These are phyloP conservation scores for Pachycephus smyrnensis DNA, from an alignment of 2,888 invertebrate species.

Conservation along the genomic window DNA sequence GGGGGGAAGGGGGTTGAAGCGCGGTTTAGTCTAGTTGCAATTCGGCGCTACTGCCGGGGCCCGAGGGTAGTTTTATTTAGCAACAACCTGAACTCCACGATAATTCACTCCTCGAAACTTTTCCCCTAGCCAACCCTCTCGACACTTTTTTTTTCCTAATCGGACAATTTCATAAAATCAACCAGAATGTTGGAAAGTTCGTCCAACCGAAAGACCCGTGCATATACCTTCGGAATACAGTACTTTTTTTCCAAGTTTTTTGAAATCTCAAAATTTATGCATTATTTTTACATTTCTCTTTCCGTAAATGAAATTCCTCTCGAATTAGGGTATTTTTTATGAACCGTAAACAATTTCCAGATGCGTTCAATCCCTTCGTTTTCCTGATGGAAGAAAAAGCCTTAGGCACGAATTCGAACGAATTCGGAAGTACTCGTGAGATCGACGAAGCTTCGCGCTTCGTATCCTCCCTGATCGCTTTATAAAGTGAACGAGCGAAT, in stretches of 20 bases:
- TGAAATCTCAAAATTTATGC: background rate
- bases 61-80: conserved; percentile 14
- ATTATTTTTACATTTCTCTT: background rate
- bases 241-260: conserved; percentile 19
- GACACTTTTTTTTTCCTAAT: conserved; percentile 15
- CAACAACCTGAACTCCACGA: background rate
- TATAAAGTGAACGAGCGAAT: background rate
- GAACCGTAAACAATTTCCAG: background rate
- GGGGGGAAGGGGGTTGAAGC: conserved; percentile 25
- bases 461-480: background rate
- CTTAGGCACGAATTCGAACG: background rate
- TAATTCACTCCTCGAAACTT: conserved; percentile 1
- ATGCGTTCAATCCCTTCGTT: background rate
- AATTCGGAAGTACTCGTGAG: background rate
- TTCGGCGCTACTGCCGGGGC: conserved; percentile 36
- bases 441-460: background rate
- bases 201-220: conserved; percentile 3
- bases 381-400: background rate
- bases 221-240: conserved; percentile 24
- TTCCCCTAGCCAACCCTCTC: background rate
- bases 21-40: conserved; percentile 55
- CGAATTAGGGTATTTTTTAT: background rate
- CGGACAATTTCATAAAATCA: conserved; percentile 27
- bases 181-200: background rate
- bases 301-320: conserved; percentile 12